Evolutionary conservation across 2,888 invertebrate species (phyloP).

Genomic region (Frankliniella intonsa): DNA sequence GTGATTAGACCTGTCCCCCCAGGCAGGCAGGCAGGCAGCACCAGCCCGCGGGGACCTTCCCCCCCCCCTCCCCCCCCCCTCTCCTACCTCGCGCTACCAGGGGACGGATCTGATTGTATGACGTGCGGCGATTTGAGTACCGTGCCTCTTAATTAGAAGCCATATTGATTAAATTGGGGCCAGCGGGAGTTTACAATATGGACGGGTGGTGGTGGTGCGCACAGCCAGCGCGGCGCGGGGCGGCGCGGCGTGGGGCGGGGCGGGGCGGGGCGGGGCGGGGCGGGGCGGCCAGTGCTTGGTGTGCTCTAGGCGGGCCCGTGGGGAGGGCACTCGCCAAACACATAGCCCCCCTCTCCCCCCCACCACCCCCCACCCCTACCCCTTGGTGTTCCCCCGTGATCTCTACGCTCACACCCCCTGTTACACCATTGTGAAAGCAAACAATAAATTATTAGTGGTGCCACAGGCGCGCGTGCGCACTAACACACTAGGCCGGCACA

Average conservation of each 20-base stretch:
- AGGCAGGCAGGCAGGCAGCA: too few relatives aligned
- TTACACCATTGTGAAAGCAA: constrained; percentile 25
- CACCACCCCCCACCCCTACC: neutral
- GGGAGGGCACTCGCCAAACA: neutral
- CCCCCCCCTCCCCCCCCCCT: too few relatives aligned
- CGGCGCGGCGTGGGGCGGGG: neutral
- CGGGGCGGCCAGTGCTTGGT: neutral
- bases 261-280: too few relatives aligned
- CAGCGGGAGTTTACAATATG: constrained; percentile 6
- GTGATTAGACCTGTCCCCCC: too few relatives aligned
- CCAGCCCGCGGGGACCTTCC: too few relatives aligned
- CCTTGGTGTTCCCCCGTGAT: neutral
- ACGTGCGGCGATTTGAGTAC: neutral
- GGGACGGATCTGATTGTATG: too few relatives aligned
- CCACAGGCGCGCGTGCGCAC: neutral
- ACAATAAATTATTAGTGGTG: constrained; percentile 20
- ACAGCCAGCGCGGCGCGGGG: neutral
- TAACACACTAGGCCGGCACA: neutral
- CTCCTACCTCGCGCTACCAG: too few relatives aligned
- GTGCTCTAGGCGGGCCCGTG: neutral
- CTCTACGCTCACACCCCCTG: neutral
- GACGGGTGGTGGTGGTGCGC: neutral
- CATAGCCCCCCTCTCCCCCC: neutral
- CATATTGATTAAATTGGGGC: constrained; percentile 20
- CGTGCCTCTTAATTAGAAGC: neutral